A percentile compares a stretch with the other conserved stretches of the same genome.
Conservation (phyloP, 1,140 invertebrate genomes). For the Aphaenogaster rudis region DNA sequence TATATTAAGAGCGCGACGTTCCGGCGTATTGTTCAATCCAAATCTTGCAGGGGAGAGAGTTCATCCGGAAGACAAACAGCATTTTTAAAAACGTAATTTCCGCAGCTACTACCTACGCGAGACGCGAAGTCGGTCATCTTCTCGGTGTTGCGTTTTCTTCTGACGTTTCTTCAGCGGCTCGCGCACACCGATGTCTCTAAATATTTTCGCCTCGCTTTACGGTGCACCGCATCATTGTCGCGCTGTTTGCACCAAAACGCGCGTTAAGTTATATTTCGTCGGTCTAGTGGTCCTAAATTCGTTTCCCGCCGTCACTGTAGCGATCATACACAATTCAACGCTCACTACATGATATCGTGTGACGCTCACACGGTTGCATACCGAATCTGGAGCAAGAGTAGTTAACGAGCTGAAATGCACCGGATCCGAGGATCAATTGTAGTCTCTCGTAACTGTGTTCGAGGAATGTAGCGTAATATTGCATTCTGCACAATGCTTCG, state of each 20-base stretch:
- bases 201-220: slow-evolving; percentile 25
- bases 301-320: not conserved
- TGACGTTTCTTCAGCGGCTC: not conserved
- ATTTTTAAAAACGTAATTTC: slow-evolving; percentile 38
- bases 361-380: slow-evolving; percentile 20
- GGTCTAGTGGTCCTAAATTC: not conserved
- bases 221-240: not conserved
- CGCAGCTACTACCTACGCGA: not conserved
- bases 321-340: not conserved
- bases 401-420: slow-evolving; percentile 44
- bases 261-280: slow-evolving; percentile 29
- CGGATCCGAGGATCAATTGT: slow-evolving; percentile 33
- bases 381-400: slow-evolving; percentile 31
- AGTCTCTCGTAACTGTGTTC: not conserved
- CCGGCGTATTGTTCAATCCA: not conserved
- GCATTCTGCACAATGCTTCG: not conserved
- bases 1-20: not conserved
- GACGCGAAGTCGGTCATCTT: slow-evolving; percentile 6
- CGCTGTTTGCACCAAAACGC: not conserved
- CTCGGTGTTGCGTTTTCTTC: not conserved
- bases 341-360: slow-evolving; percentile 18
- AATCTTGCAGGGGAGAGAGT: not conserved
- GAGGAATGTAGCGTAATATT: slow-evolving; percentile 20
- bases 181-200: not conserved
- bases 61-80: not conserved